These are phyloP conservation scores for Orthosia cruda DNA, from an alignment of 2,888 invertebrate species.

Conservation along the genomic window DNA sequence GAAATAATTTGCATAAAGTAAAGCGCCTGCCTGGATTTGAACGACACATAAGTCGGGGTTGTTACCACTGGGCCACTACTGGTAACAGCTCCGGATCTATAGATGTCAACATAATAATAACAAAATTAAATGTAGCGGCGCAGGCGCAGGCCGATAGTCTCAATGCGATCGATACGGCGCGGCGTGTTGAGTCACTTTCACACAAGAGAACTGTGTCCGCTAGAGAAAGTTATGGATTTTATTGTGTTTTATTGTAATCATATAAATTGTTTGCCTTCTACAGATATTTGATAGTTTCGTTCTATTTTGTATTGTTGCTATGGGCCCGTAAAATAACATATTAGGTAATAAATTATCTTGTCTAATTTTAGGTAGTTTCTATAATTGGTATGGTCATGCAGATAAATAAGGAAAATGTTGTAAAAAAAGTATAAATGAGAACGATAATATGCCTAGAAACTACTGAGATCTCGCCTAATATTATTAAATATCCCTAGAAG, in stretches of 20 bases:
- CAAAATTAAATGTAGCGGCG: constrained; percentile 16
- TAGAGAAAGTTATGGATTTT: constrained; percentile 57
- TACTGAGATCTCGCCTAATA: too few species aligned
- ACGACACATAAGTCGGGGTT: too few species aligned
- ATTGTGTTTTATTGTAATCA: constrained; percentile 62
- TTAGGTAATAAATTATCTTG: too few species aligned
- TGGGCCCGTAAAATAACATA: neutral
- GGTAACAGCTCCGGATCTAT: neutral
- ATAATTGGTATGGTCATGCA: too few species aligned
- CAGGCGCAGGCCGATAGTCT: constrained; percentile 27
- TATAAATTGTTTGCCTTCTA: constrained; percentile 30
- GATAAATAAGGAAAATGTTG: too few species aligned
- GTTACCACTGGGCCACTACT: too few species aligned
- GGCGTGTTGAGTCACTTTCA: constrained; percentile 54
- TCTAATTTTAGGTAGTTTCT: neutral
- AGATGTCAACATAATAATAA: constrained; percentile 43
- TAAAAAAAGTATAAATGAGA: too few species aligned
- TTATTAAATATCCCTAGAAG: too few species aligned
- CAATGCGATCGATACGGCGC: constrained; percentile 28
- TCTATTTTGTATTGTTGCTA: constrained; percentile 4
- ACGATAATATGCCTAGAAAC: too few species aligned
- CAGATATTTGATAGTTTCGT: constrained; percentile 20
- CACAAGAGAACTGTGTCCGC: constrained; percentile 32
- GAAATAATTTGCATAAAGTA: too few species aligned
- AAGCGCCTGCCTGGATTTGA: too few species aligned